Evolutionary conservation across 2,797 vertebrate species (phyloP).

Genomic region (Paratrypauchen microcephalus): DNA sequence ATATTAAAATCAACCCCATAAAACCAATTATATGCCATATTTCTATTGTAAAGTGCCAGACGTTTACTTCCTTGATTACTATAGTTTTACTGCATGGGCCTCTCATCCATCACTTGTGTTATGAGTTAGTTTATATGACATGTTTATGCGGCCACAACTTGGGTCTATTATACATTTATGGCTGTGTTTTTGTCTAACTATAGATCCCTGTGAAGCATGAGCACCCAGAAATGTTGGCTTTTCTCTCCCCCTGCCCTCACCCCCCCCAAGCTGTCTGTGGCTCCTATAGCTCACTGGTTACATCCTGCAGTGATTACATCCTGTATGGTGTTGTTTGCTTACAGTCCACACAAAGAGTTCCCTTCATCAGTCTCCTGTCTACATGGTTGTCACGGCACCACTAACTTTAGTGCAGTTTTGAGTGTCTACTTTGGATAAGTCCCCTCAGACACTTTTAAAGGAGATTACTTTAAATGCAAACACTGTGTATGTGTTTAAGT

Average conservation of each 20-base stretch:
- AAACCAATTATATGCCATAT: background rate
- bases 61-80: conserved; percentile 12
- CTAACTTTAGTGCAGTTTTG: conserved; percentile 38
- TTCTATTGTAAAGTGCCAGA: background rate
- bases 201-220: background rate
- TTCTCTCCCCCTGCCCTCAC: background rate
- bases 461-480: conserved; percentile 26
- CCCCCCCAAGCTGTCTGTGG: conserved; percentile 8
- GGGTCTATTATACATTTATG: background rate
- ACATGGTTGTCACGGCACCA: conserved; percentile 32
- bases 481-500: conserved; percentile 10
- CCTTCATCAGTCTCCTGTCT: conserved; percentile 45
- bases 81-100: background rate
- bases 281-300: conserved; percentile 36
- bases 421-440: conserved; percentile 27
- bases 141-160: conserved; percentile 7
- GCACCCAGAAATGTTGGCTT: no score
- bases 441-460: conserved; percentile 16
- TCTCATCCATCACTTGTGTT: background rate
- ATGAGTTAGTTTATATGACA: conserved; percentile 5
- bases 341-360: conserved; percentile 36
- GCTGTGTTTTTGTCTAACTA: background rate
- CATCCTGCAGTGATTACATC: conserved; percentile 40
- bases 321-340: conserved; percentile 48
- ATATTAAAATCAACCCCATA: background rate